Conservation (phyloP, 2,113 vertebrate species). For the Grus americana region DNA sequence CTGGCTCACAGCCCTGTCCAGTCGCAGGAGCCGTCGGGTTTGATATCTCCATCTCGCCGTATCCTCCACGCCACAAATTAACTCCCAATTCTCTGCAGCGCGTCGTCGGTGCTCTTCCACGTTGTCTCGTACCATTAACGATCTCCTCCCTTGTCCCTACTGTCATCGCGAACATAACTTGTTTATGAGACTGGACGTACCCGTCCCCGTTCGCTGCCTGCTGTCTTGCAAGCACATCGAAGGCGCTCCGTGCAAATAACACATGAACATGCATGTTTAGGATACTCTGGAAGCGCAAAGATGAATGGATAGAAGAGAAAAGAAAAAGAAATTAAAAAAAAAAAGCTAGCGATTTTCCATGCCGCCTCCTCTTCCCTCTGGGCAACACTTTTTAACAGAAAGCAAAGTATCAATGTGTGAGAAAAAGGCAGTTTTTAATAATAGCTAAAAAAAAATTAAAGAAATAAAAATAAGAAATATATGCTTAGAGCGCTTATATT, state of each 20-base stretch:
- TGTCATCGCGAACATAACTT: neutral
- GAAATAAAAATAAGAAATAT: neutral
- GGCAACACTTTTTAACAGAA: neutral
- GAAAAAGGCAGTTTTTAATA: neutral
- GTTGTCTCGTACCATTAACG: rapidly evolving
- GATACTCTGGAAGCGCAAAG: neutral
- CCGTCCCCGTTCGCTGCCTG: rapidly evolving
- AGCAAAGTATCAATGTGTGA: neutral
- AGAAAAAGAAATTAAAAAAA: neutral
- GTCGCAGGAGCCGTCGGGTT: neutral
- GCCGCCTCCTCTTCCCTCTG: neutral
- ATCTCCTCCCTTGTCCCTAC: neutral
- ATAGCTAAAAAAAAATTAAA: neutral
- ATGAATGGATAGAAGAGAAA: neutral
- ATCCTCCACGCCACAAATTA: neutral
- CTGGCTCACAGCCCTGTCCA: neutral
- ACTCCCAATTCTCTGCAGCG: neutral
- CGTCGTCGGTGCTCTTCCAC: neutral
- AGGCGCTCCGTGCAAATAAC: neutral
- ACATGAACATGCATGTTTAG: rapidly evolving
- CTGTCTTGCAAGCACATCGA: neutral
- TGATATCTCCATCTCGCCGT: neutral
- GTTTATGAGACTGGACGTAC: neutral
- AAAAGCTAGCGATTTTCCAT: neutral
- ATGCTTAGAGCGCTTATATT: neutral